Evolutionary conservation across 2,797 vertebrate species (phyloP).

Genomic region (Trachops cirrhosus): DNA sequence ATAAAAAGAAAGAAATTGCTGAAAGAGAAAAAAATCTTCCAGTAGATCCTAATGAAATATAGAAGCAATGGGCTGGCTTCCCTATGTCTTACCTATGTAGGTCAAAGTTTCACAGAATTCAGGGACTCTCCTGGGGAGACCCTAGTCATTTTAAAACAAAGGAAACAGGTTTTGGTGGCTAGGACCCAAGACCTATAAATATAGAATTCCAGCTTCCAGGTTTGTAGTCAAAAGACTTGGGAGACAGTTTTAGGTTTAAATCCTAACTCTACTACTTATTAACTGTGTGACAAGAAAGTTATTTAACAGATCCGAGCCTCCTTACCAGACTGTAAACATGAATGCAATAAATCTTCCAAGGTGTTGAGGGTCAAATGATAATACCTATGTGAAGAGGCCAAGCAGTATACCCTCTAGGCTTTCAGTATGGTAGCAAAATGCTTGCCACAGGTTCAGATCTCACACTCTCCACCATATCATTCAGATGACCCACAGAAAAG

Average conservation of each 20-base stretch:
- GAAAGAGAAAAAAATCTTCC: background rate
- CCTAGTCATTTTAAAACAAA: background rate
- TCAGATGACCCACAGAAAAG: background rate
- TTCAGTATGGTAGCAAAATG: background rate
- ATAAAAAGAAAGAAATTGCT: constrained; percentile 22
- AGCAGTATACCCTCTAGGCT: background rate
- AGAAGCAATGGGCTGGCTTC: background rate
- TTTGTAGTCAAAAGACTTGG: background rate
- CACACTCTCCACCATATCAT: background rate
- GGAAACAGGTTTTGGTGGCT: background rate
- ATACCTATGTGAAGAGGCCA: background rate
- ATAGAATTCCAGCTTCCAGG: background rate
- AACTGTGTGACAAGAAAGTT: background rate
- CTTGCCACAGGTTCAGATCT: background rate
- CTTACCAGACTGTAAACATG: background rate
- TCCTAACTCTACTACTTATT: background rate
- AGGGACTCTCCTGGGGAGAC: background rate
- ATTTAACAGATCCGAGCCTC: background rate
- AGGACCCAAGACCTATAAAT: background rate
- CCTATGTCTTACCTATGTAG: background rate
- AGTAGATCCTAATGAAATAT: background rate
- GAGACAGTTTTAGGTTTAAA: background rate
- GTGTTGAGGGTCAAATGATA: background rate
- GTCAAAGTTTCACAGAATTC: background rate
- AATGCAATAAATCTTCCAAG: background rate